Conservation (phyloP, 1,140 invertebrate genomes). For the Drosophila pallidifrons region DNA sequence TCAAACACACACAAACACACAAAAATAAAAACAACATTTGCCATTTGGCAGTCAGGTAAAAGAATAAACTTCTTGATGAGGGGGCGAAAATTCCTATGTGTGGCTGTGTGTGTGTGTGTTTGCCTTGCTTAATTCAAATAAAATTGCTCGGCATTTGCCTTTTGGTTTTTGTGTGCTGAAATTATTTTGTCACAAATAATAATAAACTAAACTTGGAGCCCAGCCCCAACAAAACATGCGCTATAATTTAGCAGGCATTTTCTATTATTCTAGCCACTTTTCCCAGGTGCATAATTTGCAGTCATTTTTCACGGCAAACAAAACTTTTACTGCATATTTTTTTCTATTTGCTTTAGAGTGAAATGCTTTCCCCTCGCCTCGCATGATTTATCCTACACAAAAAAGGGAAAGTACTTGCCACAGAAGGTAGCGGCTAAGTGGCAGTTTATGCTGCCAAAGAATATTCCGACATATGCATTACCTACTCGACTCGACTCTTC, state of each 20-base stretch:
- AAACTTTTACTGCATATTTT: neutral
- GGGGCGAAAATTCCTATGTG: neutral
- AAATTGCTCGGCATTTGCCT: constrained; percentile 45
- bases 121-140: constrained; percentile 51
- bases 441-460: constrained; percentile 40
- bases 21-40: constrained; percentile 14
- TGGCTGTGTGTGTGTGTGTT: constrained; percentile 7
- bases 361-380: neutral
- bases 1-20: constrained; percentile 10
- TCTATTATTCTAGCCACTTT: constrained; percentile 13
- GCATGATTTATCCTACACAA: neutral
- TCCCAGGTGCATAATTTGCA: constrained; percentile 47
- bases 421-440: constrained; percentile 36
- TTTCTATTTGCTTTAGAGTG: constrained; percentile 20
- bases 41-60: constrained; percentile 9
- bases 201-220: constrained; percentile 29
- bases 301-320: constrained; percentile 31
- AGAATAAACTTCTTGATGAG: neutral
- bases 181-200: constrained; percentile 53
- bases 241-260: constrained; percentile 47
- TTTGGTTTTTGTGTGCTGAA: constrained; percentile 26
- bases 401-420: constrained; percentile 26
- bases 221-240: neutral
- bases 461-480: constrained; percentile 40
- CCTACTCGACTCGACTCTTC: constrained; percentile 2